Percentiles rank a stretch among this genome's conserved stretches.
Conservation (phyloP, 2,113 vertebrate species). For the Zapornia atra region DNA sequence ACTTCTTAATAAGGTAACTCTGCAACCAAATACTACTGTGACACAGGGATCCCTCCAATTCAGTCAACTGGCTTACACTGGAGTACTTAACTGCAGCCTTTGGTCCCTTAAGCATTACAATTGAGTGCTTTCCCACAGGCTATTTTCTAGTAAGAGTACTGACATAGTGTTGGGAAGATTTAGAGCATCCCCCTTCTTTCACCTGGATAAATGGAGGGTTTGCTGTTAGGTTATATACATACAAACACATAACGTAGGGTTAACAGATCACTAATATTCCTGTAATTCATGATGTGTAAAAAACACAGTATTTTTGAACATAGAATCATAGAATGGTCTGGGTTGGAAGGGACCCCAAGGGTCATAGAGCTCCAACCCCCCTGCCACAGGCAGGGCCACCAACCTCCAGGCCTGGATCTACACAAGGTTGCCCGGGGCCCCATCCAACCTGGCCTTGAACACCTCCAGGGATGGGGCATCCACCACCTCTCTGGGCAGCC, state of each 20-base stretch:
- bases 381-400: no score
- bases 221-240: not conserved
- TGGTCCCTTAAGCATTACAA: not conserved
- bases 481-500: no score
- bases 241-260: not conserved
- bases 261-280: not conserved
- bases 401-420: no score
- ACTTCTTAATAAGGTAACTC: not conserved
- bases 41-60: not conserved
- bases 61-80: not conserved
- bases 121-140: not conserved
- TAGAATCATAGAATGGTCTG: no score
- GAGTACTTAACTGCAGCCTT: not conserved
- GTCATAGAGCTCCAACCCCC: no score
- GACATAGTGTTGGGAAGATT: not conserved
- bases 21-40: not conserved
- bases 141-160: not conserved
- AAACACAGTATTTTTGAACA: not conserved
- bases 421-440: no score
- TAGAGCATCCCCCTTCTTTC: not conserved
- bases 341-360: no score
- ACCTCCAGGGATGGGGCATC: no score
- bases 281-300: not conserved
- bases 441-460: no score
- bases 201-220: not conserved